Evolutionary conservation across 2,113 vertebrate genomes (phyloP).

Genomic region (Indicator indicator): DNA sequence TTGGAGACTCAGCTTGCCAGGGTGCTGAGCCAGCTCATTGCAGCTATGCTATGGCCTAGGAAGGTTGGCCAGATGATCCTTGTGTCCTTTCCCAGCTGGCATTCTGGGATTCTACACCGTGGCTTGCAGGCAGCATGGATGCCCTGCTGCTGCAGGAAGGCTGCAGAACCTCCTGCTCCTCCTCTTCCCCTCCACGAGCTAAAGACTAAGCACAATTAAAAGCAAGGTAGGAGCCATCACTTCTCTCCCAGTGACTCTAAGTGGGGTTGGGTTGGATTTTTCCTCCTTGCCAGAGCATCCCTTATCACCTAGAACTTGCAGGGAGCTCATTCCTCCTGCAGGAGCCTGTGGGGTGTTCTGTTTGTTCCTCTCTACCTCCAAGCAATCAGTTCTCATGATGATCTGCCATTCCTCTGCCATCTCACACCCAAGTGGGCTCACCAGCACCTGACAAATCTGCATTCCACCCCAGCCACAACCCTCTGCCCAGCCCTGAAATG

Average conservation of each 20-base stretch:
- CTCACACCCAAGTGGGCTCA: neutral
- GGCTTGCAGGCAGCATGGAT: neutral
- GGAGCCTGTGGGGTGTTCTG: neutral
- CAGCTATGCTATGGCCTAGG: too few species aligned
- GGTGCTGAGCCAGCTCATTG: too few species aligned
- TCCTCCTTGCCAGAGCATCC: neutral
- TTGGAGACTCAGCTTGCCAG: too few species aligned
- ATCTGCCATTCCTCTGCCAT: accelerated
- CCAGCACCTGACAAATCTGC: neutral
- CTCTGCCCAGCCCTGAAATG: neutral
- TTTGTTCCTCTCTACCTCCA: neutral
- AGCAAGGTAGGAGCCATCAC: neutral
- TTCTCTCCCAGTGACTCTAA: neutral
- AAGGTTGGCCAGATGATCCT: too few species aligned
- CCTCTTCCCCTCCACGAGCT: too few species aligned
- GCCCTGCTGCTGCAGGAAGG: neutral
- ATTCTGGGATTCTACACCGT: too few species aligned
- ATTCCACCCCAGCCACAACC: neutral
- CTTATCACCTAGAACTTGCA: neutral
- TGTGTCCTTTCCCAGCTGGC: too few species aligned
- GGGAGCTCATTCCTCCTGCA: neutral
- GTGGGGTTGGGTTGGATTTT: too few species aligned
- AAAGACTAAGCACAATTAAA: neutral
- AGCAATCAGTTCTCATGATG: neutral
- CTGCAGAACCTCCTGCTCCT: neutral